Evolutionary conservation across 1,140 invertebrate species (phyloP).

Genomic region (Drosophila suzukii): DNA sequence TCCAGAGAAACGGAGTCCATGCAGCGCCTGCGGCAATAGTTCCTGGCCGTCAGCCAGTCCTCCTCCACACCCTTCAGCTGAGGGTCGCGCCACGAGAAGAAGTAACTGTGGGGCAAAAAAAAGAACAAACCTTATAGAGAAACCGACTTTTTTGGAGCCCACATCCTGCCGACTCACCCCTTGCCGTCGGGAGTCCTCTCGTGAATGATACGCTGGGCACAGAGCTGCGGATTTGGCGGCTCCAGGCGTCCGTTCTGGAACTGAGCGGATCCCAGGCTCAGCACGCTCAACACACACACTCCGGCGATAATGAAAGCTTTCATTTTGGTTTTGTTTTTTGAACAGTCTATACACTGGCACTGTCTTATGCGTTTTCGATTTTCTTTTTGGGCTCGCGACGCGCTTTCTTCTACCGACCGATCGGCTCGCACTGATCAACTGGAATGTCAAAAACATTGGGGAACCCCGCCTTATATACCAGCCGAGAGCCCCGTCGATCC

Average conservation of each 20-base stretch:
- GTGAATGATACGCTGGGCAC: slow-evolving; percentile 89
- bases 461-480: slow-evolving; percentile 70
- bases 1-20: slow-evolving; percentile 94
- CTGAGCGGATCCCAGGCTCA: slow-evolving; percentile 86
- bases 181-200: slow-evolving; percentile 87
- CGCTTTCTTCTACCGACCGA: slow-evolving; percentile 55
- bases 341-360: slow-evolving; percentile 39
- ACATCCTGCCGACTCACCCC: slow-evolving; percentile 67
- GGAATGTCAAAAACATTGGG: slow-evolving; percentile 75
- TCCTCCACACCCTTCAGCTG: slow-evolving; percentile 89
- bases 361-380: slow-evolving; percentile 42
- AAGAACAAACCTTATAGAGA: slow-evolving; percentile 2
- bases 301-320: slow-evolving; percentile 84
- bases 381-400: slow-evolving; percentile 32
- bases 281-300: slow-evolving; percentile 84
- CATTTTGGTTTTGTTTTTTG: slow-evolving; percentile 63
- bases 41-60: slow-evolving; percentile 92
- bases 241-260: slow-evolving; percentile 90
- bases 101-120: slow-evolving; percentile 86
- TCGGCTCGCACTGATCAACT: slow-evolving; percentile 61
- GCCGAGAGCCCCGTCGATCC: slow-evolving; percentile 7
- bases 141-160: background rate
- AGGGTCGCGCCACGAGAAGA: slow-evolving; percentile 93
- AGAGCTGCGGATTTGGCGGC: slow-evolving; percentile 89
- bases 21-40: slow-evolving; percentile 92